Evolutionary conservation across 2,113 vertebrate genomes (phyloP).

Genomic region (Leucopsar rothschildi): DNA sequence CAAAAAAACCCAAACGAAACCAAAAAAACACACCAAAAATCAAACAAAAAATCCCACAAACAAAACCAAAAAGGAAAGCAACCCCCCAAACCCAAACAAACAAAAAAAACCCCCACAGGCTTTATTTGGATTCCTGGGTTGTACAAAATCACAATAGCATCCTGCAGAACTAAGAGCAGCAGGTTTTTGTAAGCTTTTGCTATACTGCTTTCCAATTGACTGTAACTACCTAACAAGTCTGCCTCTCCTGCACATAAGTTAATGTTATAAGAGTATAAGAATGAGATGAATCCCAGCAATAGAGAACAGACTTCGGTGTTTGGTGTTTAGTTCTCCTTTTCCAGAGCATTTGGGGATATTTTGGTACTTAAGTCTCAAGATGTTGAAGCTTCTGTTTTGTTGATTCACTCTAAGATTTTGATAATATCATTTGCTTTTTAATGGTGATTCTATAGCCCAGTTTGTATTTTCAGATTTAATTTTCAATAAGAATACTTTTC

Average conservation of each 20-base stretch:
- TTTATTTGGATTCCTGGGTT: conserved; percentile 38
- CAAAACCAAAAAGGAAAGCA: background rate
- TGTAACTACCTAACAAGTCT: conserved; percentile 13
- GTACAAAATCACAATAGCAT: background rate
- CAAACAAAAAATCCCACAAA: background rate
- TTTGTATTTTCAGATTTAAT: background rate
- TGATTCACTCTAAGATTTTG: background rate
- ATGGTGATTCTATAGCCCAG: background rate
- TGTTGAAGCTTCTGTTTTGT: background rate
- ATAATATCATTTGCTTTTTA: background rate
- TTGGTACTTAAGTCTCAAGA: background rate
- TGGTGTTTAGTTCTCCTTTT: background rate
- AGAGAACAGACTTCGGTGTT: background rate
- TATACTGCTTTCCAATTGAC: background rate
- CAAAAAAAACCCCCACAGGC: background rate
- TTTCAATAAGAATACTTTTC: background rate
- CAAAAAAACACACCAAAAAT: background rate
- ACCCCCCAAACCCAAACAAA: background rate
- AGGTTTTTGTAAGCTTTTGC: conserved; percentile 51
- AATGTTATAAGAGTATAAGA: background rate
- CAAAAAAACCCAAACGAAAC: background rate
- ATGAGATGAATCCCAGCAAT: background rate
- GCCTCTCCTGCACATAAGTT: background rate
- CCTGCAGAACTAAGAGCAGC: background rate
- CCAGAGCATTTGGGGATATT: background rate